phyloP scores from a whole-genome alignment of 2,113 vertebrate species.

The Prunella fulvescens region DNA sequence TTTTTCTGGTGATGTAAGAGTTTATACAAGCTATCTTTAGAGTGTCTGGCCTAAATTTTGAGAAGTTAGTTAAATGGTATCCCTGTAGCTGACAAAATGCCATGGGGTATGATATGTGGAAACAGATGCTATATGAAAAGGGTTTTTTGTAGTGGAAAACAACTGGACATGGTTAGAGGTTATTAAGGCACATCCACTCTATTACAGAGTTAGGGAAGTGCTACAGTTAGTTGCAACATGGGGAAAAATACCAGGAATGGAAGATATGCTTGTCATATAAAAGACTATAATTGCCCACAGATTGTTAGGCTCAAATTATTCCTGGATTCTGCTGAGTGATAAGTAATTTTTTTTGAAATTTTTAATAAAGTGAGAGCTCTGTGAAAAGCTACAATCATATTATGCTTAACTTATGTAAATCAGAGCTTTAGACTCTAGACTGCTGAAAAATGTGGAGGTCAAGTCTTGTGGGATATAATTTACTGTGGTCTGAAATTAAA shows the following conservation, averaged over 20 bases:
- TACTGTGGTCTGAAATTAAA: not conserved
- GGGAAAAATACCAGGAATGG: not conserved
- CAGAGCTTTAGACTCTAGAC: not conserved
- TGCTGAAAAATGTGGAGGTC: not conserved
- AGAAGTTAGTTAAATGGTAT: no score
- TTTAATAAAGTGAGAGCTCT: not conserved
- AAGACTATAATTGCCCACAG: accelerated
- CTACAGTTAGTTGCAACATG: not conserved
- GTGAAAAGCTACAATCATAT: not conserved
- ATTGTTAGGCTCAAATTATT: not conserved
- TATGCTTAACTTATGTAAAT: not conserved
- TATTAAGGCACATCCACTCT: not conserved
- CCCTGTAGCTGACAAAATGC: not conserved
- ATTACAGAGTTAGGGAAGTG: not conserved
- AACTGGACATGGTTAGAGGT: not conserved
- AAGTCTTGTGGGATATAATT: not conserved
- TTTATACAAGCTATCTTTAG: not conserved
- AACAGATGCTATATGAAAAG: not conserved
- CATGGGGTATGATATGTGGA: not conserved
- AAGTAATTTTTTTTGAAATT: not conserved
- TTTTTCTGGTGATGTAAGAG: not conserved
- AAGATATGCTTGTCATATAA: not conserved
- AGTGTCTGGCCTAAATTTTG: not conserved
- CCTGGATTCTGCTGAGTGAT: not conserved
- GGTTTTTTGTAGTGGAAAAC: not conserved